Conservation (phyloP, 2,797 vertebrate species). For the Setipinna tenuifilis region DNA sequence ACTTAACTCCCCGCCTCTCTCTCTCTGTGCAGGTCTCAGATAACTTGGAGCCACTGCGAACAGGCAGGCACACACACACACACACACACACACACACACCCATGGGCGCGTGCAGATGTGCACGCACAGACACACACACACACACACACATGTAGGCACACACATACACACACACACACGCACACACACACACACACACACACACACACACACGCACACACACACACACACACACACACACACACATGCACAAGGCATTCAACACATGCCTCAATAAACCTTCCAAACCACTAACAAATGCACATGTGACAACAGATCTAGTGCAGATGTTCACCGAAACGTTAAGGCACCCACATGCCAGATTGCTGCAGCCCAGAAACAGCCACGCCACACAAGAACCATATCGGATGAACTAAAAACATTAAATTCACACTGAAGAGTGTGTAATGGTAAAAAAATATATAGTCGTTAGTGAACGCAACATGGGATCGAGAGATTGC, state of each 20-base stretch:
- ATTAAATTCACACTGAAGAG: not conserved
- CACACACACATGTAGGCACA: not conserved
- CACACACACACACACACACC: not conserved
- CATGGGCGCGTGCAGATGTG: not conserved
- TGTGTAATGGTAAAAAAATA: not conserved
- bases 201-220: slow-evolving; percentile 30
- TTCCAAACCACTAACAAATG: slow-evolving; percentile 10
- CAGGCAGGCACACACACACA: not conserved
- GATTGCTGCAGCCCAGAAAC: not conserved
- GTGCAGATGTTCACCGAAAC: not conserved
- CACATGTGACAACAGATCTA: slow-evolving; percentile 6
- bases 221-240: not conserved
- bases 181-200: not conserved
- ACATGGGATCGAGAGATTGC: not conserved
- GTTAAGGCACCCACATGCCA: not conserved
- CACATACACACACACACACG: slow-evolving; percentile 27
- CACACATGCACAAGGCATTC: slow-evolving; percentile 28
- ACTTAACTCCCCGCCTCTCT: slow-evolving; percentile 40
- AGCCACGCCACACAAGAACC: not conserved
- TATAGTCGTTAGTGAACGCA: not conserved
- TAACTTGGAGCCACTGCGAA: slow-evolving; percentile 33
- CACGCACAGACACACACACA: slow-evolving; percentile 25
- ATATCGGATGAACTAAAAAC: not conserved
- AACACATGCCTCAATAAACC: slow-evolving; percentile 15
- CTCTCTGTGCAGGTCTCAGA: slow-evolving; percentile 39